phyloP scores from a whole-genome alignment of 2,797 vertebrate genomes.

The Anomalospiza imberbis region DNA sequence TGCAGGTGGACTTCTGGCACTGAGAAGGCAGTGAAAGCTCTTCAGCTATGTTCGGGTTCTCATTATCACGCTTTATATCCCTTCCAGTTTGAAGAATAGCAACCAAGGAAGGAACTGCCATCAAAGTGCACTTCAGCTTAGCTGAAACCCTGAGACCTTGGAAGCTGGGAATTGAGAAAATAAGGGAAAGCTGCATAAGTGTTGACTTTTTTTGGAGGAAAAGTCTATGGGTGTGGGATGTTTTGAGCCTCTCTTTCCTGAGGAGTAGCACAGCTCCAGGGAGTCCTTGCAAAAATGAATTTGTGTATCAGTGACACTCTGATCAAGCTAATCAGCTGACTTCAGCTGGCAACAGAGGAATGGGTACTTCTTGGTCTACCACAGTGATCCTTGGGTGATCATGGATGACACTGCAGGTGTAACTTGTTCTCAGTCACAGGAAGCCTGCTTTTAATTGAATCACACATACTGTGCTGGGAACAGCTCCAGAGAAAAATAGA shows the following conservation, averaged over 20 bases:
- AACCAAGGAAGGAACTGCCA: not conserved
- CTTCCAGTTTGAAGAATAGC: not conserved
- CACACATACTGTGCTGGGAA: not conserved
- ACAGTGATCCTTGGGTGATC: not conserved
- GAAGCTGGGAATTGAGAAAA: not conserved
- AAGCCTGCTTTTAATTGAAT: not conserved
- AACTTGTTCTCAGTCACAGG: not conserved
- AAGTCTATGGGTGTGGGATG: not conserved
- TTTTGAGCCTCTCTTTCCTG: not conserved
- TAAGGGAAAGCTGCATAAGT: not conserved
- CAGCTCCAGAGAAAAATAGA: not conserved
- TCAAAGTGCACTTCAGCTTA: not conserved
- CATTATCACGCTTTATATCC: not conserved
- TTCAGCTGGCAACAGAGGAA: not conserved
- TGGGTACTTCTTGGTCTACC: not conserved
- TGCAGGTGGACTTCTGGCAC: not conserved
- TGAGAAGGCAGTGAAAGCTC: not conserved
- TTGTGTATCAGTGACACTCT: not conserved
- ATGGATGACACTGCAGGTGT: rapidly evolving
- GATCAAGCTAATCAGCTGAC: not conserved
- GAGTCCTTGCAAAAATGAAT: not conserved
- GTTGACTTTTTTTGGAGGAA: not conserved
- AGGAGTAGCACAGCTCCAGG: not conserved
- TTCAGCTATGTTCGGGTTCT: not conserved
- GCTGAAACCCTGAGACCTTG: not conserved